phyloP scores from a whole-genome alignment of 1,140 invertebrate genomes.

The Drosophila subpulchrella region DNA sequence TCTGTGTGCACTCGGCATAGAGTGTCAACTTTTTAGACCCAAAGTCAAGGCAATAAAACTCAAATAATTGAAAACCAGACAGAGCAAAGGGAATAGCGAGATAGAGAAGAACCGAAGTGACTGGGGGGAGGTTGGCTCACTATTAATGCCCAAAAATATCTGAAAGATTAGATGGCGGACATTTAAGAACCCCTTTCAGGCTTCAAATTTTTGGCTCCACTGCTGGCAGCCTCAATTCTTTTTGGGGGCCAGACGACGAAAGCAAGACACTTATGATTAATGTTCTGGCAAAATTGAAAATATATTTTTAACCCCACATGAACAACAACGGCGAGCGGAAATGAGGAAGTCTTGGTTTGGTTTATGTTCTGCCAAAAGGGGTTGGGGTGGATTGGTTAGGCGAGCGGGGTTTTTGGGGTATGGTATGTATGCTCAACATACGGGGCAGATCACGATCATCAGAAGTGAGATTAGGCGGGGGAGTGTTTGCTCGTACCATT shows the following conservation, averaged over 20 bases:
- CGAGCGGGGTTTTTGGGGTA: slow-evolving; percentile 21
- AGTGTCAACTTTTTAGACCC: slow-evolving; percentile 78
- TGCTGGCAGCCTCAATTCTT: slow-evolving; percentile 41
- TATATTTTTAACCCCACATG: slow-evolving; percentile 63
- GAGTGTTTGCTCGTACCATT: slow-evolving; percentile 12
- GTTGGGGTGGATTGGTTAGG: slow-evolving; percentile 53
- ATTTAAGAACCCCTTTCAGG: slow-evolving; percentile 24
- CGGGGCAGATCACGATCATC: slow-evolving; percentile 54
- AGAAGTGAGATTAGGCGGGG: slow-evolving; percentile 58
- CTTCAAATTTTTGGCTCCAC: slow-evolving; percentile 23
- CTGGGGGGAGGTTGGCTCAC: neutral
- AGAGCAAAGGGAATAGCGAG: slow-evolving; percentile 39
- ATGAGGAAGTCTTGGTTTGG: slow-evolving; percentile 73
- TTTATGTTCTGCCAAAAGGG: slow-evolving; percentile 77
- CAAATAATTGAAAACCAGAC: slow-evolving; percentile 75
- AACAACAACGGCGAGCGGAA: slow-evolving; percentile 52
- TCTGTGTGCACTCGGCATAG: slow-evolving; percentile 33
- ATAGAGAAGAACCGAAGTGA: slow-evolving; percentile 1
- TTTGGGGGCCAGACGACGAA: slow-evolving; percentile 40
- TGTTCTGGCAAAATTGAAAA: slow-evolving; percentile 80
- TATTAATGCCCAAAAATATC: slow-evolving; percentile 66
- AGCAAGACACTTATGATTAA: slow-evolving; percentile 73
- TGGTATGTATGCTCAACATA: slow-evolving; percentile 60
- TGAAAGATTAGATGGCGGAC: slow-evolving; percentile 71
- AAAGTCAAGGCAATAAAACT: slow-evolving; percentile 76